These are phyloP conservation scores for Clarias platycephalus DNA, from an alignment of 2,797 vertebrate species.

Conservation along the genomic window DNA sequence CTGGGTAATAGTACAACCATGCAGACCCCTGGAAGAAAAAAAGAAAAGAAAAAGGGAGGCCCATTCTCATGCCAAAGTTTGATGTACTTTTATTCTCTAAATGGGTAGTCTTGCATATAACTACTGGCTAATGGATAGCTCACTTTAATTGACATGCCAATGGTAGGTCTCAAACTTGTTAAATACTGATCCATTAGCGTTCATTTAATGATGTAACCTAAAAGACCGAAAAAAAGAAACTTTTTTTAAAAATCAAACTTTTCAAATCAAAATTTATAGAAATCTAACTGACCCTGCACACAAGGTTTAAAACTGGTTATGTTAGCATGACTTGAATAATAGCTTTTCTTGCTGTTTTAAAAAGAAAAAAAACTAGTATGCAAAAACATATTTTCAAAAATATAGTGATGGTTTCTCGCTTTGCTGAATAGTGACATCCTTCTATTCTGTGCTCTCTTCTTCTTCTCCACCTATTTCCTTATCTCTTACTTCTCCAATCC, in stretches of 20 bases:
- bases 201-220: slow-evolving; percentile 70
- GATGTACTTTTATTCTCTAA: slow-evolving; percentile 13
- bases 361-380: background rate
- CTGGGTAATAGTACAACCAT: background rate
- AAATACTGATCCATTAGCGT: slow-evolving; percentile 60
- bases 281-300: background rate
- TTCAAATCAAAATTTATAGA: background rate
- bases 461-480: slow-evolving; percentile 19
- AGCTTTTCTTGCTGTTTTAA: background rate
- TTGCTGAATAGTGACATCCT: background rate
- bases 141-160: slow-evolving; percentile 65
- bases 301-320: background rate
- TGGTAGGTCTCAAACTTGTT: slow-evolving; percentile 51
- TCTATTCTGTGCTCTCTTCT: background rate
- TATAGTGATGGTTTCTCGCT: background rate
- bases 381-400: background rate
- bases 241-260: background rate
- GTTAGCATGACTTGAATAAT: background rate
- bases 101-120: slow-evolving; percentile 51
- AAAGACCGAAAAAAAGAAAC: slow-evolving; percentile 51
- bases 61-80: slow-evolving; percentile 17
- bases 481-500: slow-evolving; percentile 16
- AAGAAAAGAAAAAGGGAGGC: slow-evolving; percentile 38
- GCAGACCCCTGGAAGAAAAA: slow-evolving; percentile 58
- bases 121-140: slow-evolving; percentile 52